A percentile compares a stretch with the other conserved stretches of the same genome.
These are phyloP conservation scores for Acropternis orthonyx DNA, from an alignment of 2,797 vertebrate genomes.

Conservation along the genomic window DNA sequence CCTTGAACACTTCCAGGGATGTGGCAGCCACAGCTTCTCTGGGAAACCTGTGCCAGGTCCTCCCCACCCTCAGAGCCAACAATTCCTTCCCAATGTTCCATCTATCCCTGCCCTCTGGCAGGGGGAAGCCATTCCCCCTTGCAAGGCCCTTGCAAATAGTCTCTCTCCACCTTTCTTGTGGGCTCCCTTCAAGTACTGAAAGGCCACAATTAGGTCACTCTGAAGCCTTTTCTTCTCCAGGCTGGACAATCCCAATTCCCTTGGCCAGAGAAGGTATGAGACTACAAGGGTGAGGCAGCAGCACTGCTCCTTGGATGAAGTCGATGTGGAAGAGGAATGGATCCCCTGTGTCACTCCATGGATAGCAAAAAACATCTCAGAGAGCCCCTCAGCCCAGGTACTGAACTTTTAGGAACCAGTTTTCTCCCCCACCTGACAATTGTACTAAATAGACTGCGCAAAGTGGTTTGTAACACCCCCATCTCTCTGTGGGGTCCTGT, in stretches of 20 bases:
- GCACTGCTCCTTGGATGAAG: not conserved
- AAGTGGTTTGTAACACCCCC: rapidly evolving
- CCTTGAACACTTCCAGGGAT: not conserved
- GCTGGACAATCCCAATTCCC: not conserved
- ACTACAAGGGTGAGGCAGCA: not conserved
- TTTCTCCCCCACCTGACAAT: not conserved
- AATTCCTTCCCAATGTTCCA: not conserved
- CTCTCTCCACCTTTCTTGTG: not conserved
- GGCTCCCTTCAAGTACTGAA: not conserved
- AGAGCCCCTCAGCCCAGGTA: not conserved
- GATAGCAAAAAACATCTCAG: not conserved
- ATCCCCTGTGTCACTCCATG: rapidly evolving
- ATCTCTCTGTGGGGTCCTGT: not conserved
- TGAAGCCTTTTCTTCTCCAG: not conserved
- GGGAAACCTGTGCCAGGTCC: not conserved
- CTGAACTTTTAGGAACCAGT: not conserved
- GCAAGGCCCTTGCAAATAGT: not conserved
- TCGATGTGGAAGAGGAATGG: not conserved
- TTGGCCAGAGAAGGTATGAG: not conserved
- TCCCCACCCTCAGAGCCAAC: not conserved
- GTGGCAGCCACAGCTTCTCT: not conserved
- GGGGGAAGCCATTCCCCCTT: not conserved
- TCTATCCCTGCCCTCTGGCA: not conserved
- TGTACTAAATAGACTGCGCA: not conserved
- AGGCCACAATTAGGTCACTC: not conserved